Conservation (phyloP, 2,888 invertebrate genomes). For the Craniophora ligustri region DNA sequence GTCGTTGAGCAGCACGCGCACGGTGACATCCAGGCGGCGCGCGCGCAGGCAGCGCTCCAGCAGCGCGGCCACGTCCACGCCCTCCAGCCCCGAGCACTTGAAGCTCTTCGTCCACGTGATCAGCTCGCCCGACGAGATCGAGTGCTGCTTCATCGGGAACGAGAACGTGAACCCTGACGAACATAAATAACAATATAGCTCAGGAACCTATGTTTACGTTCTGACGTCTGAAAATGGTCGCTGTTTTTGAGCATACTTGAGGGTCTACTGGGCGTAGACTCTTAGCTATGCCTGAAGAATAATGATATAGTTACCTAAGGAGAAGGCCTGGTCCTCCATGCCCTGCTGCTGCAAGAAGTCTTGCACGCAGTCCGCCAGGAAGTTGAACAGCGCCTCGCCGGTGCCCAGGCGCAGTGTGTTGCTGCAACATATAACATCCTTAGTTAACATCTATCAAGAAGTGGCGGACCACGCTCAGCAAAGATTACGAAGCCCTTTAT, state of each 20-base stretch:
- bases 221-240: no score
- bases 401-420: slow-evolving; percentile 89
- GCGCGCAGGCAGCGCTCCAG: slow-evolving; percentile 90
- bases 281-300: no score
- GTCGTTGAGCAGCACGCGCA: slow-evolving; percentile 93
- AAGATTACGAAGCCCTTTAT: no score
- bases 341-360: slow-evolving; percentile 90
- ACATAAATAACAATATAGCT: background rate
- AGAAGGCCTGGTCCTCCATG: slow-evolving; percentile 88
- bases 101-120: slow-evolving; percentile 96
- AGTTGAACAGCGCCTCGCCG: slow-evolving; percentile 91
- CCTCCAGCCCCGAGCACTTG: slow-evolving; percentile 91
- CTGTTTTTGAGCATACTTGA: no score
- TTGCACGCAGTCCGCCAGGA: slow-evolving; percentile 92
- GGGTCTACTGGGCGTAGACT: no score
- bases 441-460: background rate
- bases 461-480: no score
- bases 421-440: slow-evolving; percentile 60
- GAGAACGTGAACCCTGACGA: slow-evolving; percentile 94
- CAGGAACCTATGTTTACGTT: background rate
- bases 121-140: slow-evolving; percentile 91
- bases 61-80: slow-evolving; percentile 91
- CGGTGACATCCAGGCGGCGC: slow-evolving; percentile 89
- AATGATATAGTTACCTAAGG: slow-evolving; percentile 90
- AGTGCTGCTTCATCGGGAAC: slow-evolving; percentile 94